Percentiles rank a stretch among this genome's conserved stretches.
Evolutionary conservation across 2,888 invertebrate genomes (phyloP).

Genomic region (Cosmia trapezina): DNA sequence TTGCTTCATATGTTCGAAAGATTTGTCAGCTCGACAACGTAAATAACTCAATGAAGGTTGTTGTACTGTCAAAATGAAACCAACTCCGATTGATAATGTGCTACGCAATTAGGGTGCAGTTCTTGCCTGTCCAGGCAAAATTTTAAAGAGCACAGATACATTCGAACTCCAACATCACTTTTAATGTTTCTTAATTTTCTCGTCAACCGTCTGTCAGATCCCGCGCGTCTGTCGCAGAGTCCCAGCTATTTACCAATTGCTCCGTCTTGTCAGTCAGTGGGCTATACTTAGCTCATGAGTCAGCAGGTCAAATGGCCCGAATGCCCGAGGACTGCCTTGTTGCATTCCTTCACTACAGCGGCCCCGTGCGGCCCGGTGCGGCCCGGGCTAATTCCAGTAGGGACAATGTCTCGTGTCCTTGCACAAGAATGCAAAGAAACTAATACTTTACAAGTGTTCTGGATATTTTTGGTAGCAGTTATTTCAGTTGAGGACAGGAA

Average conservation of each 20-base stretch:
- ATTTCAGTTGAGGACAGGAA: constrained; percentile 42
- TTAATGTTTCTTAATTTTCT: constrained; percentile 21
- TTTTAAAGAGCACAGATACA: not conserved
- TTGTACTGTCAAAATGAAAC: too few species aligned
- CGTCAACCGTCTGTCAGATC: constrained; percentile 27
- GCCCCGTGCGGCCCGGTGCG: constrained; percentile 5
- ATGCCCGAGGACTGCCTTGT: constrained; percentile 52
- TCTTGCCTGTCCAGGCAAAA: not conserved
- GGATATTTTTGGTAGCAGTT: constrained; percentile 46
- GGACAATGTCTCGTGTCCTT: constrained; percentile 63
- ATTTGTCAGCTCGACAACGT: too few species aligned
- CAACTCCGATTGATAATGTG: too few species aligned
- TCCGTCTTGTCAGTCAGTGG: constrained; percentile 33
- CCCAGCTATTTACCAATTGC: constrained; percentile 36
- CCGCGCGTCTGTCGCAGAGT: constrained; percentile 38
- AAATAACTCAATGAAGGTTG: too few species aligned
- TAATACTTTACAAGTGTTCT: constrained; percentile 30
- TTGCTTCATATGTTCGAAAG: too few species aligned
- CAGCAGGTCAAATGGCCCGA: constrained; percentile 56
- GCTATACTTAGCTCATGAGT: constrained; percentile 58
- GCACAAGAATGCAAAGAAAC: constrained; percentile 59
- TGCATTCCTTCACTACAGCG: constrained; percentile 56
- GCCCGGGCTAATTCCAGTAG: constrained; percentile 56
- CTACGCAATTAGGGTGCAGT: too few species aligned
- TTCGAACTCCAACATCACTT: not conserved